Evolutionary conservation across 2,113 vertebrate genomes (phyloP).

Genomic region (Salvelinus alpinus): DNA sequence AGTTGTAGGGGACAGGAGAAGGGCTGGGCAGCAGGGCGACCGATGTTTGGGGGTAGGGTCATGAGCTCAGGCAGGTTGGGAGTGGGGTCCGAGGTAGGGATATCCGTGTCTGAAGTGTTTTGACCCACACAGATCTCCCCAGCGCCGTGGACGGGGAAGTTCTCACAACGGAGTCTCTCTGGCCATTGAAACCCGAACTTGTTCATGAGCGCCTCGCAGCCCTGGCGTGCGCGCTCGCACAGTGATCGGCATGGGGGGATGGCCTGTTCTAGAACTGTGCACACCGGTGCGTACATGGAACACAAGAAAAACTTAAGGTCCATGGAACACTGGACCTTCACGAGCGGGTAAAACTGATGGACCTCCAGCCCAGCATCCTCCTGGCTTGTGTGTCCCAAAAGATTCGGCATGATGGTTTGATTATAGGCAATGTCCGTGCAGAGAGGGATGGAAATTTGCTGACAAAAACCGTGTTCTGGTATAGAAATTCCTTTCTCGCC

Average conservation of each 20-base stretch:
- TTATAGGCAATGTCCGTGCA: constrained; percentile 89
- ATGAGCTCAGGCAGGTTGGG: constrained; percentile 65
- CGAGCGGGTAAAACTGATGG: constrained; percentile 86
- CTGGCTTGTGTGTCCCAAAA: constrained; percentile 85
- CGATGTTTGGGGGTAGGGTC: constrained; percentile 53
- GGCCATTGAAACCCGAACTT: constrained; percentile 90
- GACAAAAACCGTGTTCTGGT: constrained; percentile 83
- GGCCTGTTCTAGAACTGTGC: constrained; percentile 84
- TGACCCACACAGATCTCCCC: constrained; percentile 88
- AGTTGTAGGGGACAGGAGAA: constrained; percentile 89
- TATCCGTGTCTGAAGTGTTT: constrained; percentile 77
- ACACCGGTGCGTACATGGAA: constrained; percentile 87
- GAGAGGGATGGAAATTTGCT: constrained; percentile 82
- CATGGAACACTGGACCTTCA: constrained; percentile 81
- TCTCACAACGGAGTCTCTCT: constrained; percentile 80
- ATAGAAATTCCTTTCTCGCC: constrained; percentile 78
- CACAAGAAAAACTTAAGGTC: constrained; percentile 85
- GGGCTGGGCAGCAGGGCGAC: constrained; percentile 52
- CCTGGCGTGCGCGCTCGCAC: constrained; percentile 82
- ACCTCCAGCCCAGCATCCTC: constrained; percentile 88
- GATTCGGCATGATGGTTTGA: constrained; percentile 88
- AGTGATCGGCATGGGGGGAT: constrained; percentile 84
- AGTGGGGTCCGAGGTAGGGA: constrained; percentile 71
- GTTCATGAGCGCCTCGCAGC: constrained; percentile 87
- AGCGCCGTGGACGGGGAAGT: constrained; percentile 81